Conservation (phyloP, 2,888 invertebrate genomes). For the Aleiodes leptofemur region DNA sequence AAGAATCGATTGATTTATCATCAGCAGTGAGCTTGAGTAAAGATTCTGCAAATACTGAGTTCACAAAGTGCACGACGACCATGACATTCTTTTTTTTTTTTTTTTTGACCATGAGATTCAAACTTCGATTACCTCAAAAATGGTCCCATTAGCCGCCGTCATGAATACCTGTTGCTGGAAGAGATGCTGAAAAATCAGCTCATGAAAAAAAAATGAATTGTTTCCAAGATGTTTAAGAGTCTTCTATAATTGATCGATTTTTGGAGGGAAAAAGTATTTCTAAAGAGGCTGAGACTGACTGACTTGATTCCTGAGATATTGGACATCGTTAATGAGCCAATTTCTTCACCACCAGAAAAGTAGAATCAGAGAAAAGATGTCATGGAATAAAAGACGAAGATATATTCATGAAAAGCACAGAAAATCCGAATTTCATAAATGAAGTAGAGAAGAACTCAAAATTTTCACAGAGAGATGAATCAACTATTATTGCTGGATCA, state of each 20-base stretch:
- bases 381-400: constrained; percentile 4
- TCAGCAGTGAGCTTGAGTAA: neutral
- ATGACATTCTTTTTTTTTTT: too few relatives aligned
- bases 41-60: neutral
- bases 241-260: constrained; percentile 37
- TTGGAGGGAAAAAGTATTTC: constrained; percentile 27
- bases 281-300: constrained; percentile 54
- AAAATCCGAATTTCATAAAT: constrained; percentile 48
- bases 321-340: constrained; percentile 44
- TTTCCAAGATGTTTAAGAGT: neutral
- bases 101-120: constrained; percentile 44
- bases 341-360: constrained; percentile 28
- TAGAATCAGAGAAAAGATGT: constrained; percentile 5
- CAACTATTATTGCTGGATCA: constrained; percentile 56
- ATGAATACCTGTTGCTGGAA: neutral
- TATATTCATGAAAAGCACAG: neutral
- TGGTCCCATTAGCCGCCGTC: neutral
- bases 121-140: constrained; percentile 30
- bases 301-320: constrained; percentile 64
- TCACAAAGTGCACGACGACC: constrained; percentile 4
- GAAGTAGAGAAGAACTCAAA: constrained; percentile 54
- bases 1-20: neutral
- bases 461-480: constrained; percentile 66
- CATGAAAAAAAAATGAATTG: constrained; percentile 21
- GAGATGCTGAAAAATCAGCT: constrained; percentile 14